Percentiles rank a stretch among this genome's conserved stretches.
Evolutionary conservation across 2,888 invertebrate genomes (phyloP).

Genomic region (Vandiemenella viatica): DNA sequence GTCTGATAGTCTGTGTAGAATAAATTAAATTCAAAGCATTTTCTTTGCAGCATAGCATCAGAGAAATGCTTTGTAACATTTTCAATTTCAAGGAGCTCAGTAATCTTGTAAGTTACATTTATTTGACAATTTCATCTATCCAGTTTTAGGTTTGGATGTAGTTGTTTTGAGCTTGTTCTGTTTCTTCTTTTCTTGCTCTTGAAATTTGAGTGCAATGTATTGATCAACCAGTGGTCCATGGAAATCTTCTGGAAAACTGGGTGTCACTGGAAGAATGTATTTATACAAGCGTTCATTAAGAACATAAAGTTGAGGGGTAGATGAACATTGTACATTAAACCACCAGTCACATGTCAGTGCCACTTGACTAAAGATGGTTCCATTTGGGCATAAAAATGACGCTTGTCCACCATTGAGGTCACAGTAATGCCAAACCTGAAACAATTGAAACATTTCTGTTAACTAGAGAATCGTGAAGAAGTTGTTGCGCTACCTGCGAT

Average conservation of each 20-base stretch:
- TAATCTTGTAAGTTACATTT: no score
- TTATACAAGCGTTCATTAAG: slow-evolving; percentile 78
- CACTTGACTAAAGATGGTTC: slow-evolving; percentile 81
- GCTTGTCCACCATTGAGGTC: slow-evolving; percentile 81
- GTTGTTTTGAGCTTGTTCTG: slow-evolving; percentile 29
- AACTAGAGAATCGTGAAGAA: no score
- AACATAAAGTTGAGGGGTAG: slow-evolving; percentile 71
- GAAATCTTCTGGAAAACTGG: slow-evolving; percentile 81
- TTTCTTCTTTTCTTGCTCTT: slow-evolving; percentile 53
- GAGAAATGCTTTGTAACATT: no score
- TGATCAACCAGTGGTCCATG: slow-evolving; percentile 77
- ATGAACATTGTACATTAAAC: slow-evolving; percentile 78
- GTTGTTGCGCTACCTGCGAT: no score
- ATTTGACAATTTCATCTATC: no score
- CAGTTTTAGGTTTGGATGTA: slow-evolving; percentile 46
- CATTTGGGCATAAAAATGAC: slow-evolving; percentile 78
- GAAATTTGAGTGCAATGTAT: slow-evolving; percentile 67
- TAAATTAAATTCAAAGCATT: no score
- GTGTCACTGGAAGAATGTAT: slow-evolving; percentile 70
- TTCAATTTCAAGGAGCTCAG: no score
- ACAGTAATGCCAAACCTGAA: slow-evolving; percentile 81
- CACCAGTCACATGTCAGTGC: slow-evolving; percentile 84
- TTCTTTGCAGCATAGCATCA: no score
- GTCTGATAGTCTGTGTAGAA: no score
- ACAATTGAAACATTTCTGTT: no score